phyloP scores from a whole-genome alignment of 2,113 vertebrate genomes.

The Petrocephalus microphthalmus region DNA sequence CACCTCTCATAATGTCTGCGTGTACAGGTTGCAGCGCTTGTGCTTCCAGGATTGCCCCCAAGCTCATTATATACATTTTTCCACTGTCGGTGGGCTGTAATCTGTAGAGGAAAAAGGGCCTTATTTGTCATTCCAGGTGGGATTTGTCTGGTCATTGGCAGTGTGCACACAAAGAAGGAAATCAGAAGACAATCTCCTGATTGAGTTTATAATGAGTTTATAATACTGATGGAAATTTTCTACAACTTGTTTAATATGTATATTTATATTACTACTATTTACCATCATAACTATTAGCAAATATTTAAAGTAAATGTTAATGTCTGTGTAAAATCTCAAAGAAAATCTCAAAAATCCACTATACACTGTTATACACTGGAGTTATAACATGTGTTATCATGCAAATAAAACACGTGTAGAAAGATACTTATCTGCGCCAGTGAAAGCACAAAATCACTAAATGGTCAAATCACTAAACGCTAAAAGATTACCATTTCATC shows the following conservation, averaged over 20 bases:
- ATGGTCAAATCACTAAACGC: neutral
- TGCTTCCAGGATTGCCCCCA: slow-evolving; percentile 32
- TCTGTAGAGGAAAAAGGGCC: slow-evolving; percentile 1
- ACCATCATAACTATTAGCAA: neutral
- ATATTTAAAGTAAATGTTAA: neutral
- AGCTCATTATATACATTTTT: slow-evolving; percentile 34
- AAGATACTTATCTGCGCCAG: neutral
- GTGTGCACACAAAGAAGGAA: neutral
- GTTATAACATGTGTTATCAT: neutral
- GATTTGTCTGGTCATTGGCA: neutral
- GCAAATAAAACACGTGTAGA: neutral
- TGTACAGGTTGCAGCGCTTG: slow-evolving; percentile 37
- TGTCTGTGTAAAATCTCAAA: neutral
- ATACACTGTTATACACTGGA: no score
- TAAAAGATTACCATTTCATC: neutral
- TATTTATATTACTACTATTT: neutral
- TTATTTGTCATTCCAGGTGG: neutral
- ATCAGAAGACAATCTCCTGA: neutral
- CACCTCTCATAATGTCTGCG: slow-evolving; percentile 36
- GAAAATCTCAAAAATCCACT: neutral
- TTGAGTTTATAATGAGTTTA: neutral
- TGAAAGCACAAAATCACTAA: neutral
- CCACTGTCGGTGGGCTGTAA: slow-evolving; percentile 30
- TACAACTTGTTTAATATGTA: neutral
- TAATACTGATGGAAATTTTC: neutral